Conservation (phyloP, 2,113 vertebrate species). For the Verasper variegatus region DNA sequence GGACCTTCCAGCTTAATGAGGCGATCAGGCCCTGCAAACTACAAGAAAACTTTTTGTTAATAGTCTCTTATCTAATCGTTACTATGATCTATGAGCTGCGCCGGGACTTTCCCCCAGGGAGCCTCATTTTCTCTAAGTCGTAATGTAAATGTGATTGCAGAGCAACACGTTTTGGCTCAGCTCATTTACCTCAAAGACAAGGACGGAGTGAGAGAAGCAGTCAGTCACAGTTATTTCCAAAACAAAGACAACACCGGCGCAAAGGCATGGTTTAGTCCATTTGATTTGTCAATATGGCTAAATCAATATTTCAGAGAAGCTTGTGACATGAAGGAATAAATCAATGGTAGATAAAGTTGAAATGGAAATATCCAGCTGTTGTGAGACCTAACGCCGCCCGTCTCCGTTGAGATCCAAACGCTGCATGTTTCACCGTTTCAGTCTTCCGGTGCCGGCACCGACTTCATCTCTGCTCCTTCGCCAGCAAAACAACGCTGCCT, state of each 20-base stretch:
- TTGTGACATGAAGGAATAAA: not conserved
- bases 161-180: slow-evolving; percentile 11
- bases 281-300: not conserved
- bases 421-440: slow-evolving; percentile 12
- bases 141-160: slow-evolving; percentile 22
- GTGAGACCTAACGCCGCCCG: not conserved
- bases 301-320: not conserved
- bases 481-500: slow-evolving; percentile 10
- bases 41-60: not conserved
- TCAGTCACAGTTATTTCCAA: slow-evolving; percentile 12
- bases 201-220: slow-evolving; percentile 10
- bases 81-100: slow-evolving; percentile 1
- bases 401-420: slow-evolving; percentile 23
- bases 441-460: slow-evolving; percentile 7
- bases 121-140: not conserved
- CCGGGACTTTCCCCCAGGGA: slow-evolving; percentile 21
- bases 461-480: slow-evolving; percentile 14
- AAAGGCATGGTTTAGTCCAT: not conserved
- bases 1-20: slow-evolving; percentile 22
- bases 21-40: slow-evolving; percentile 14
- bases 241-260: slow-evolving; percentile 13
- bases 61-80: slow-evolving; percentile 2
- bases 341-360: not conserved
- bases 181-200: slow-evolving; percentile 9
- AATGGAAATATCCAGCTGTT: not conserved